Base-by-base conservation (phyloP, 2,113 vertebrate species). In the Okapia johnstoni region DNA sequence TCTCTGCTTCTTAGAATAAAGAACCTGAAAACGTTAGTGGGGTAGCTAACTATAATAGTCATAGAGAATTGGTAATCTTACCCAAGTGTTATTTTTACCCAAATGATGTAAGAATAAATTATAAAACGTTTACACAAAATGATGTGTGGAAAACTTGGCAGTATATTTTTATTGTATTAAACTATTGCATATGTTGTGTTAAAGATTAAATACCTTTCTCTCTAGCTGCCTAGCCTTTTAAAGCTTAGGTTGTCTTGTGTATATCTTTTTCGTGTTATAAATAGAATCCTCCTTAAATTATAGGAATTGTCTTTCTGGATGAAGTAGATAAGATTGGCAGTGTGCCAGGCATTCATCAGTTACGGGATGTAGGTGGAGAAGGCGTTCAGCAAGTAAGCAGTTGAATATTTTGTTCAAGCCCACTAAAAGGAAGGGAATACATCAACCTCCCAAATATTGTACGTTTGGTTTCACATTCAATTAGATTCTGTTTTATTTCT, bases 321-420 rank as follows among this genome's bases (percentile, higher is more conserved):
- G 99, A 99, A 99, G 99, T 99, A 95, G 99, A 99, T 98, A 99
- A 99, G 98, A 99, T 99, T 98, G 99, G 99, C 99, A 99, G 99
- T 0, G 99, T 99, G 97, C 99, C 99, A 97, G 99, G 99, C 95
- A 99, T 99, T 97, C 99, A 99, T 98, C 99, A 99, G 98, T 99
- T 99, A 96, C 99, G 99, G 98, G 99, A 99, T 88, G 99, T 99
- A 33, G 99, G 99, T 90, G 99, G 99, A 98, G 99, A 99, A 98
- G 99, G 99, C 80, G 99, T 99, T 97, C 99, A 99, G 98, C 99
- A 99, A 99, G 99, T 99, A 98, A 98, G 99, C 98, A 85, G 61
- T 97, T 98, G 52, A 7, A 9, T 97, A 96, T 97, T 93, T 95
- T 96, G 89, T 89, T 96, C 97, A 98, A 97, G 98, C 94, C 97